Conservation (phyloP, 2,797 vertebrate genomes). For the Chaenodraco wilsoni region DNA sequence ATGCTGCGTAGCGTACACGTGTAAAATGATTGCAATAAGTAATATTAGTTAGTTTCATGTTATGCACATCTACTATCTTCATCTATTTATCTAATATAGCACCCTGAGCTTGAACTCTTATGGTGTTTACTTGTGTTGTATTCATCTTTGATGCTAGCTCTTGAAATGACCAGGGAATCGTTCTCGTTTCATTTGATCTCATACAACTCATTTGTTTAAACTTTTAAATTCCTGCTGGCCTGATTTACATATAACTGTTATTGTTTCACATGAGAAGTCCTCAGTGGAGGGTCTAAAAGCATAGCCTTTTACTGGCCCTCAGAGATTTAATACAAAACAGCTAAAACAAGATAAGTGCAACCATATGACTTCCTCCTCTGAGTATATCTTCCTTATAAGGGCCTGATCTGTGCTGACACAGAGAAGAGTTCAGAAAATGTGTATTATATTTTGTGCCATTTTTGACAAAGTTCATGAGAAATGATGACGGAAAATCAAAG, state of each 20-base stretch:
- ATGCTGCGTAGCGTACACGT: neutral
- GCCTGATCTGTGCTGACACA: neutral
- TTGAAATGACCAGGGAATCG: conserved; percentile 1
- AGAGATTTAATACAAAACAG: conserved; percentile 55
- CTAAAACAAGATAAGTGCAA: conserved; percentile 54
- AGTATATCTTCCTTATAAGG: neutral
- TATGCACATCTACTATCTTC: neutral
- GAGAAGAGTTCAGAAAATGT: neutral
- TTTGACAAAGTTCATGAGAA: neutral
- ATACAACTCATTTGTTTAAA: conserved; percentile 29
- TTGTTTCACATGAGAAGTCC: conserved; percentile 10
- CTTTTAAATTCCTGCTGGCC: conserved; percentile 15
- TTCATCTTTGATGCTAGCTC: conserved; percentile 6
- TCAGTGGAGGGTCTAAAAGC: conserved; percentile 34
- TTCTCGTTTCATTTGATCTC: conserved; percentile 25
- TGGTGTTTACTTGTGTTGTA: conserved; percentile 1
- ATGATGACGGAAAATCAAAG: neutral
- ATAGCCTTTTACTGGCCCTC: conserved; percentile 33
- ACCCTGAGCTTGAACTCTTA: neutral
- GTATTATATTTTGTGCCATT: neutral
- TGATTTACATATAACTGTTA: conserved; percentile 53
- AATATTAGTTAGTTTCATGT: too few relatives aligned
- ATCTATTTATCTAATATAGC: conserved; percentile 1
- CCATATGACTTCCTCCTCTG: conserved; percentile 47
- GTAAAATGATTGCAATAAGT: conserved; percentile 4